Percentiles rank a stretch among this genome's conserved stretches.
Evolutionary conservation across 2,113 vertebrate species (phyloP).

Genomic region (Pelusios castaneus): DNA sequence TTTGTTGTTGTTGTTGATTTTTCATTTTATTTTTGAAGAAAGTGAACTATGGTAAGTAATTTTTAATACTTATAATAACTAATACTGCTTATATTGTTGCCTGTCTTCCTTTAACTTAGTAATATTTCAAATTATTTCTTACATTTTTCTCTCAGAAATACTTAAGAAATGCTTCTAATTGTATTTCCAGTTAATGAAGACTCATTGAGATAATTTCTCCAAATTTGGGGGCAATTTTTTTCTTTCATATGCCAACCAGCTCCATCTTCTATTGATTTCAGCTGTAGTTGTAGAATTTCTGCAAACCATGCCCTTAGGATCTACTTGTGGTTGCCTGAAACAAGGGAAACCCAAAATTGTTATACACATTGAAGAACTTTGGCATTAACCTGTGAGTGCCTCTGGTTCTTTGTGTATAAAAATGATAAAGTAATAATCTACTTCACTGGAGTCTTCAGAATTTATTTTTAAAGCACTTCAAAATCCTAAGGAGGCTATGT

Average conservation of each 20-base stretch:
- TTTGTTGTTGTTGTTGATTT: accelerated
- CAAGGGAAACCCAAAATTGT: background rate
- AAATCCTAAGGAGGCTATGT: background rate
- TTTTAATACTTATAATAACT: background rate
- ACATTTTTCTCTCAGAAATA: background rate
- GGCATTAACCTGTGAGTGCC: background rate
- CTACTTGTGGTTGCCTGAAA: background rate
- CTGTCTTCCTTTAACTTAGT: background rate
- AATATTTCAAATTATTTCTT: background rate
- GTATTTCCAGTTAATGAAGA: background rate
- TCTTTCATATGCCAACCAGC: background rate
- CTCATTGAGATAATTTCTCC: background rate
- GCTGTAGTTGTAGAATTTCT: background rate
- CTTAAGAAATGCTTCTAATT: background rate
- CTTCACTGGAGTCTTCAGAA: background rate
- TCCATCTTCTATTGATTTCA: background rate
- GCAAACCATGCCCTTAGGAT: background rate
- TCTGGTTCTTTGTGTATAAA: background rate
- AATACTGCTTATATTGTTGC: background rate
- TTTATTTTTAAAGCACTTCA: background rate
- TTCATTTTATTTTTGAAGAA: background rate
- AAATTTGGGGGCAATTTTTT: background rate
- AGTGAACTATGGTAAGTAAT: background rate
- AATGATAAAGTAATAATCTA: background rate
- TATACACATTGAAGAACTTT: background rate